These are phyloP conservation scores for Diuraphis noxia DNA, from an alignment of 1,140 invertebrate species.

Conservation along the genomic window DNA sequence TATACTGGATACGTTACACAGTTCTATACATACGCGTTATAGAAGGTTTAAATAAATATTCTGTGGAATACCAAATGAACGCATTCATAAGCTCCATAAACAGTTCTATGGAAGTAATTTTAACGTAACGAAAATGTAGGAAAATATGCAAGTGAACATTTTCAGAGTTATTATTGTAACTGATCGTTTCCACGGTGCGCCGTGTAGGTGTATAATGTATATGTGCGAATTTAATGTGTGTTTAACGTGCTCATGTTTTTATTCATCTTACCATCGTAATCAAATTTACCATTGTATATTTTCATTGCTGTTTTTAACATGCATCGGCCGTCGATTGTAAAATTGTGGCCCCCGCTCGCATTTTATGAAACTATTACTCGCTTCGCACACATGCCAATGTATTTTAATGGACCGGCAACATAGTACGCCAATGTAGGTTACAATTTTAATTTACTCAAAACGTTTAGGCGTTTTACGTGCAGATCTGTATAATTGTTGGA, in stretches of 20 bases:
- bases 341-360: background rate
- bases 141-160: background rate
- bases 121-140: background rate
- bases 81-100: background rate
- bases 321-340: constrained; percentile 1
- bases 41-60: background rate
- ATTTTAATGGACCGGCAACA: background rate
- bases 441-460: constrained; percentile 18
- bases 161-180: background rate
- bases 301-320: background rate
- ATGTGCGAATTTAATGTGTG: background rate
- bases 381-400: background rate
- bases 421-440: background rate
- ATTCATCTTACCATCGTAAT: too few relatives aligned
- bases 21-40: background rate
- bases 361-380: background rate
- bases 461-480: background rate
- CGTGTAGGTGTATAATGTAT: background rate
- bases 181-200: background rate
- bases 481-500: background rate
- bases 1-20: background rate
- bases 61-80: background rate
- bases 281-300: constrained; percentile 1
- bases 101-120: background rate
- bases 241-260: background rate